A percentile compares a stretch with the other conserved stretches of the same genome.
Evolutionary conservation across 2,797 vertebrate genomes (phyloP).

Genomic region (Spinus olivaceus): DNA sequence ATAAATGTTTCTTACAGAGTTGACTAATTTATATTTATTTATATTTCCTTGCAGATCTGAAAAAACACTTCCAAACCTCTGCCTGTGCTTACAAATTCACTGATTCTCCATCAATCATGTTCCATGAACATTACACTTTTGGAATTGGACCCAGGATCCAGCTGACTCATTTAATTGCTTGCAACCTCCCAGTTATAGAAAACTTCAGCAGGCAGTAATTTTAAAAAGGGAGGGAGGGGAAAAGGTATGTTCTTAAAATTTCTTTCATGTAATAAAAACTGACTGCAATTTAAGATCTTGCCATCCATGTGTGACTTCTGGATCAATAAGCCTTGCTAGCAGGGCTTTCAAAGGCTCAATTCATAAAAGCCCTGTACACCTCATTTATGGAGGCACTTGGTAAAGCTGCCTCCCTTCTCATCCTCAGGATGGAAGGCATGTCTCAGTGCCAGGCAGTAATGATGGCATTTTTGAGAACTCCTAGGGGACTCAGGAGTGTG

Average conservation of each 20-base stretch:
- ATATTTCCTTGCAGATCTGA: background rate
- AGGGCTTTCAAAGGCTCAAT: conserved; percentile 45
- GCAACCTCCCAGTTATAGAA: conserved; percentile 10
- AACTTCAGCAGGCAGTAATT: conserved; percentile 35
- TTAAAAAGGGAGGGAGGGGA: background rate
- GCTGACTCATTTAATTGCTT: conserved; percentile 1
- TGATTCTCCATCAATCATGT: background rate
- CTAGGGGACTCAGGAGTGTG: background rate
- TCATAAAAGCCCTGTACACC: background rate
- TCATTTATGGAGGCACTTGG: background rate
- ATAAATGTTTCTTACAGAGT: background rate
- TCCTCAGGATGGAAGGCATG: background rate
- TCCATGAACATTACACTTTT: background rate
- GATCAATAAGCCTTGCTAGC: conserved; percentile 53
- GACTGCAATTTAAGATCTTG: conserved; percentile 55
- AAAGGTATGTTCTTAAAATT: conserved; percentile 17
- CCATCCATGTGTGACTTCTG: conserved; percentile 21
- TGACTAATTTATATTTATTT: background rate
- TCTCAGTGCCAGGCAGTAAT: background rate
- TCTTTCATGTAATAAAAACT: conserved; percentile 62
- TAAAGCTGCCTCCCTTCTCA: background rate
- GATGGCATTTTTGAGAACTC: conserved; percentile 11
- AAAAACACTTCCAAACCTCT: background rate
- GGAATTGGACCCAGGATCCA: conserved; percentile 1
- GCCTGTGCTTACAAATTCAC: background rate